phyloP scores from a whole-genome alignment of 2,888 invertebrate species.

The Ennomos erosarius region DNA sequence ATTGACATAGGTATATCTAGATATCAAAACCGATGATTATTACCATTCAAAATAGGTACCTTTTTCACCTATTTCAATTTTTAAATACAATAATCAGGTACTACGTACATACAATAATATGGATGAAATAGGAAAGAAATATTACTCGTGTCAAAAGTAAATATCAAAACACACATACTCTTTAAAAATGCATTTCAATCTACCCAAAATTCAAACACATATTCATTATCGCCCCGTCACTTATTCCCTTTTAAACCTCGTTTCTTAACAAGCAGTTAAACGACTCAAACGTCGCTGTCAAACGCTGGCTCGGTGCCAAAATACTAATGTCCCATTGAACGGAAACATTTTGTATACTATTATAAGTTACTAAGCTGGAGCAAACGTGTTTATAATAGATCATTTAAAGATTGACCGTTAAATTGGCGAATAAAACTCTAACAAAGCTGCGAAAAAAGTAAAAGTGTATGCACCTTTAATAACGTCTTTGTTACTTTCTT shows the following conservation, averaged over 20 bases:
- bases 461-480: too few species aligned
- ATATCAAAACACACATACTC: background rate
- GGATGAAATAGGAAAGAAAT: too few species aligned
- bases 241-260: conserved; percentile 38
- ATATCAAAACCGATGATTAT: too few species aligned
- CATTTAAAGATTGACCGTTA: conserved; percentile 60
- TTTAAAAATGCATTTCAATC: conserved; percentile 19
- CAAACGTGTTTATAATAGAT: conserved; percentile 66
- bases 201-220: conserved; percentile 28
- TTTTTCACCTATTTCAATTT: too few species aligned
- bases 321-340: conserved; percentile 83
- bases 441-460: background rate
- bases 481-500: too few species aligned
- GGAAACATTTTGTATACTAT: conserved; percentile 75
- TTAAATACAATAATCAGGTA: too few species aligned
- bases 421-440: conserved; percentile 41
- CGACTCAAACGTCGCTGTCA: conserved; percentile 61
- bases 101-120: too few species aligned
- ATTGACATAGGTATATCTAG: too few species aligned
- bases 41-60: too few species aligned
- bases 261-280: conserved; percentile 65
- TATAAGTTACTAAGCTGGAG: conserved; percentile 46
- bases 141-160: background rate
- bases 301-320: conserved; percentile 71
- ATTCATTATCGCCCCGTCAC: conserved; percentile 38